phyloP scores from a whole-genome alignment of 2,888 invertebrate genomes.

The Platynereis dumerilii region DNA sequence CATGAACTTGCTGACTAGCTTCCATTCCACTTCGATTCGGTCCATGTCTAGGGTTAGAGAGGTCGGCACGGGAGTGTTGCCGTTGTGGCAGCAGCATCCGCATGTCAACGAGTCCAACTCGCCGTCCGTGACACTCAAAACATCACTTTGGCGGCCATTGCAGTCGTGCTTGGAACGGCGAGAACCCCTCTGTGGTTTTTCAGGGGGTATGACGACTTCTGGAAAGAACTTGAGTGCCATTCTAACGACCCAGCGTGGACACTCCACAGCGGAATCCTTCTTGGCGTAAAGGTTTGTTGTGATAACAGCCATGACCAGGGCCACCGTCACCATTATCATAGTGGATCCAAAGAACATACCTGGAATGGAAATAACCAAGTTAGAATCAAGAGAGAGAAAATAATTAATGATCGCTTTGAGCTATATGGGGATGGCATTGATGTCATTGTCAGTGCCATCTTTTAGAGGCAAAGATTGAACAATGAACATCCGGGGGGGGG shows the following conservation, averaged over 20 bases:
- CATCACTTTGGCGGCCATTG: slow-evolving; percentile 31
- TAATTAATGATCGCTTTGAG: too few relatives aligned
- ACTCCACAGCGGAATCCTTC: slow-evolving; percentile 32
- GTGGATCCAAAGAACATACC: slow-evolving; percentile 44
- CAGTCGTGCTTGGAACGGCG: slow-evolving; percentile 17
- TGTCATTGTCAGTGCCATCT: too few relatives aligned
- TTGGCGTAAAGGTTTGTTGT: slow-evolving; percentile 43
- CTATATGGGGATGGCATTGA: too few relatives aligned
- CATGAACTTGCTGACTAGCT: slow-evolving; percentile 38
- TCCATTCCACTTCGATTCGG: slow-evolving; percentile 40
- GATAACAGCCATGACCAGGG: slow-evolving; percentile 42
- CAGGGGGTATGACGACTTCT: slow-evolving; percentile 9
- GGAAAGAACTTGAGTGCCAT: slow-evolving; percentile 35
- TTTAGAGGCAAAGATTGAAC: too few relatives aligned
- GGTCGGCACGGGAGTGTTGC: neutral
- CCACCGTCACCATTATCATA: slow-evolving; percentile 44
- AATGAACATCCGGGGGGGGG: too few relatives aligned
- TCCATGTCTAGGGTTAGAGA: slow-evolving; percentile 12
- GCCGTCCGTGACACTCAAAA: slow-evolving; percentile 33
- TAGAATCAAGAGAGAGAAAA: too few relatives aligned
- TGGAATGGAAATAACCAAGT: slow-evolving; percentile 26
- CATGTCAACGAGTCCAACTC: slow-evolving; percentile 34
- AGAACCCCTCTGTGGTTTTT: neutral
- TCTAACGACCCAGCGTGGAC: slow-evolving; percentile 34
- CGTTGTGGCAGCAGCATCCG: slow-evolving; percentile 29